Evolutionary conservation across 2,888 invertebrate genomes (phyloP).

Genomic region (Pomacea canaliculata): DNA sequence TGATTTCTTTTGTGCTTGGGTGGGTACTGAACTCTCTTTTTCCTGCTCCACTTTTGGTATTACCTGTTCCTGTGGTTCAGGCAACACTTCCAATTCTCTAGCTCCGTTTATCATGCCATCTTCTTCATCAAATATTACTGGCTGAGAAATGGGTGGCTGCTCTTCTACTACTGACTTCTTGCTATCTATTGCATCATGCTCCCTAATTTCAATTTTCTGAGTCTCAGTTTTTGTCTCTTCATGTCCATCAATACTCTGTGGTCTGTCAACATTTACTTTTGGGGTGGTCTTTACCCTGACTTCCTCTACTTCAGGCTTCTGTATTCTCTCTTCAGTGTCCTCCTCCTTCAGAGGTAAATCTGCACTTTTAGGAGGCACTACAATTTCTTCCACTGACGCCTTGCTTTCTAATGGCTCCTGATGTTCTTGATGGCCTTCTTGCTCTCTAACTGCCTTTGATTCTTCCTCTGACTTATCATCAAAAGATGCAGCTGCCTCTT

Average conservation of each 20-base stretch:
- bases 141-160: neutral
- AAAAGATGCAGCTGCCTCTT: too few relatives aligned
- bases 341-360: neutral
- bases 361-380: neutral
- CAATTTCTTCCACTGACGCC: neutral
- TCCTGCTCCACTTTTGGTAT: neutral
- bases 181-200: neutral
- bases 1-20: neutral
- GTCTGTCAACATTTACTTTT: neutral
- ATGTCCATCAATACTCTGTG: neutral
- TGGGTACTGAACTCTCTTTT: neutral
- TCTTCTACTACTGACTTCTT: neutral
- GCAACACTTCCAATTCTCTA: neutral
- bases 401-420: neutral
- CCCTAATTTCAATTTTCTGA: neutral
- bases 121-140: neutral
- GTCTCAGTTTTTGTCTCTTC: neutral
- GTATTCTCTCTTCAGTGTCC: neutral
- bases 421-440: neutral
- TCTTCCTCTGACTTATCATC: too few relatives aligned
- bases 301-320: neutral
- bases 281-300: slow-evolving; percentile 10
- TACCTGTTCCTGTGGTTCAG: neutral
- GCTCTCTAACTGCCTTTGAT: too few relatives aligned
- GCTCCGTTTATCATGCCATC: neutral